Evolutionary conservation across 2,113 vertebrate species (phyloP).

Genomic region (Campylorhamphus procurvoides): DNA sequence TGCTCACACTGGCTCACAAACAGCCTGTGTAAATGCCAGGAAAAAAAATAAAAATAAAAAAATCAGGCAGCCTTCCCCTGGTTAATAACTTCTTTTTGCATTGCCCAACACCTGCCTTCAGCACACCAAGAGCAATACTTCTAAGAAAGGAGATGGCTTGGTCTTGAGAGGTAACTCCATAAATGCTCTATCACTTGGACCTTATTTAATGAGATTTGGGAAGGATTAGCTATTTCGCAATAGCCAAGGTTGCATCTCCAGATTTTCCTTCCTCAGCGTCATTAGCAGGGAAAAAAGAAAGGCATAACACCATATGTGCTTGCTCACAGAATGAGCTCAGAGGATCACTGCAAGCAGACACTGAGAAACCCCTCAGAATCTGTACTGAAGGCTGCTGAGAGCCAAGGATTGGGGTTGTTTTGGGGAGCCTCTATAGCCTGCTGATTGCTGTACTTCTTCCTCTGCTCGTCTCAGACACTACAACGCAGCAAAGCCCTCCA

Average conservation of each 20-base stretch:
- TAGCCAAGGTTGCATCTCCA: constrained; percentile 1
- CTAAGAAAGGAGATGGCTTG: background rate
- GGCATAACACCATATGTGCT: background rate
- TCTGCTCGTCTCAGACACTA: background rate
- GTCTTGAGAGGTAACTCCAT: background rate
- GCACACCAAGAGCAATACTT: background rate
- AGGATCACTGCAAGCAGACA: constrained; percentile 16
- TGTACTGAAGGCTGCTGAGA: background rate
- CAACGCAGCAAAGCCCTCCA: background rate
- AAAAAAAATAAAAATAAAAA: background rate
- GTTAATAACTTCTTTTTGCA: background rate
- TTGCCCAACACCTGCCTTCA: background rate
- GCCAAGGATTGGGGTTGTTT: background rate
- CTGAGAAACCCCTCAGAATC: constrained; percentile 10
- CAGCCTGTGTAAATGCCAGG: background rate
- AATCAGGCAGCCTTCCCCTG: background rate
- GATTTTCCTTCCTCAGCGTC: background rate
- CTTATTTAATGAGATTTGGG: constrained; percentile 31
- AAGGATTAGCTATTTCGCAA: constrained; percentile 38
- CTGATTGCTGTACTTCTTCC: background rate
- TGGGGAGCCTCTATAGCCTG: background rate
- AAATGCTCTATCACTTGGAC: constrained; percentile 32
- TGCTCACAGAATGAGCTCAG: constrained; percentile 39
- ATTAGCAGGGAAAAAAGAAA: background rate
- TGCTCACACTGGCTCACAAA: background rate